phyloP scores from a whole-genome alignment of 1,140 invertebrate genomes.

The Theocolax elegans region DNA sequence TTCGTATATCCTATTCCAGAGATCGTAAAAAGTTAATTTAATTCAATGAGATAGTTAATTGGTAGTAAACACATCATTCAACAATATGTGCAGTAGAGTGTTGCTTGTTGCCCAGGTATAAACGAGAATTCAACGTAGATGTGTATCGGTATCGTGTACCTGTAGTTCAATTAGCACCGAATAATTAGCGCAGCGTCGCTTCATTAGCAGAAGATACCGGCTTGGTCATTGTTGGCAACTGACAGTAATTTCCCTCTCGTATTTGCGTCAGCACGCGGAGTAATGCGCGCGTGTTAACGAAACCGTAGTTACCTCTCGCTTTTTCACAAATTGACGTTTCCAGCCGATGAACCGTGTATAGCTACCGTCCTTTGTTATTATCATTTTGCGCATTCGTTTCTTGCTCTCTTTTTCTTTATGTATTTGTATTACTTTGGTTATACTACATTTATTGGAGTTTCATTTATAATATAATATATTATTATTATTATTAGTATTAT shows the following conservation, averaged over 20 bases:
- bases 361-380: no score
- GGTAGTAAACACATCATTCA: no score
- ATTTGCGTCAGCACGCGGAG: neutral
- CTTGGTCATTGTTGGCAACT: conserved; percentile 50
- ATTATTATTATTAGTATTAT: no score
- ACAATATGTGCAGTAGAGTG: no score
- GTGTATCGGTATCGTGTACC: neutral
- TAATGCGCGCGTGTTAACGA: neutral
- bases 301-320: neutral
- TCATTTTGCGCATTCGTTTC: neutral
- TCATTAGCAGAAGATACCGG: conserved; percentile 58
- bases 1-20: no score
- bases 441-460: no score
- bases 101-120: neutral
- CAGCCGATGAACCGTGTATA: neutral
- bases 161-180: conserved; percentile 53
- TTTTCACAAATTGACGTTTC: neutral
- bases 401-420: no score
- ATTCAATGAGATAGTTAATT: no score
- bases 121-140: neutral
- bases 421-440: no score
- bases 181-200: conserved; percentile 59
- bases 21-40: no score
- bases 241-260: conserved; percentile 49
- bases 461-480: no score